Evolutionary conservation across 2,888 invertebrate species (phyloP).

Genomic region (Hartigia nigra): DNA sequence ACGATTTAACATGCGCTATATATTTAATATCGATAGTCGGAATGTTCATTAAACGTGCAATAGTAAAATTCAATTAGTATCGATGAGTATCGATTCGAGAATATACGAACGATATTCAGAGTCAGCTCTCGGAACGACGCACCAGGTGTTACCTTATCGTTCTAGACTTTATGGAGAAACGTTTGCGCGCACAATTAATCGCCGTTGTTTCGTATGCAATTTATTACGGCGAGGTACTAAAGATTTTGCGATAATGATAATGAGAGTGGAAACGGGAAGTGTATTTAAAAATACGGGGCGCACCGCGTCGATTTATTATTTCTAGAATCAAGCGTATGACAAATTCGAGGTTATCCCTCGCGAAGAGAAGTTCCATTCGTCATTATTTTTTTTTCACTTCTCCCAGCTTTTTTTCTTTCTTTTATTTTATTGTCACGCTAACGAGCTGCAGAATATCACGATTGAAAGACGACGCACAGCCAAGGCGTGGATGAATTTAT

Average conservation of each 20-base stretch:
- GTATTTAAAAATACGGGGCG: not conserved
- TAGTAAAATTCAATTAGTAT: constrained; percentile 1
- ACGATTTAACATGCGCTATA: not conserved
- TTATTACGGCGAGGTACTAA: not conserved
- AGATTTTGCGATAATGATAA: not conserved
- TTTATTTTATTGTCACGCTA: not conserved
- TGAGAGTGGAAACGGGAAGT: not conserved
- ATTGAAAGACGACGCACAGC: not conserved
- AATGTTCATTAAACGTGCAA: not conserved
- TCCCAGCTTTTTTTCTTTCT: not conserved
- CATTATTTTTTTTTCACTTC: not conserved
- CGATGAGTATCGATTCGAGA: not conserved
- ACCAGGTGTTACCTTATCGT: constrained; percentile 7
- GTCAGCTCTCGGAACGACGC: not conserved
- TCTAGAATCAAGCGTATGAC: not conserved
- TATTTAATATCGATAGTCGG: not conserved
- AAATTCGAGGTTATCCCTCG: not conserved
- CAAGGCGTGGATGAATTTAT: not conserved
- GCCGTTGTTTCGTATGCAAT: not conserved
- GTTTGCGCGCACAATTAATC: not conserved
- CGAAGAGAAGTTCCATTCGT: not conserved
- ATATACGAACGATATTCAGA: not conserved
- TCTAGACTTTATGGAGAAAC: not conserved
- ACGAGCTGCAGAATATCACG: not conserved
- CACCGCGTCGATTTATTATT: not conserved